These are phyloP conservation scores for Endotricha flammealis DNA, from an alignment of 2,888 invertebrate species.

Conservation along the genomic window DNA sequence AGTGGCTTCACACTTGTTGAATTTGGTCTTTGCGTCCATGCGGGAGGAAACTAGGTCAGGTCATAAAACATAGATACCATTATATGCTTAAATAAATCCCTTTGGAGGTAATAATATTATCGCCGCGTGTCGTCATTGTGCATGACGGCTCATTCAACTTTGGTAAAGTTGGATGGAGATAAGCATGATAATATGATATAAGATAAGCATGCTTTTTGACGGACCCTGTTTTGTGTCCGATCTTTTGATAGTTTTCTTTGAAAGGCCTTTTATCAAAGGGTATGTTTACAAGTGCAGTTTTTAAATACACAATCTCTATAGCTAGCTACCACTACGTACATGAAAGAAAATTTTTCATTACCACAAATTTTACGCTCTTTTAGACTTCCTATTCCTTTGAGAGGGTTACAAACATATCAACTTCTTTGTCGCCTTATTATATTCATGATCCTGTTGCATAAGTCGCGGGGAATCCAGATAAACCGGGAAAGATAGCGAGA, in stretches of 20 bases:
- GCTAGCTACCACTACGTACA: too few species aligned
- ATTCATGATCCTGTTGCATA: conserved; percentile 12
- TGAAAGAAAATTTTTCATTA: too few species aligned
- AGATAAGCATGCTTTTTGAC: neutral
- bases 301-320: too few species aligned
- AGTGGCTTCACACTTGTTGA: conserved; percentile 30
- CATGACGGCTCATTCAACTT: conserved; percentile 5
- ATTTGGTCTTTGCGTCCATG: conserved; percentile 17
- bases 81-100: conserved; percentile 2
- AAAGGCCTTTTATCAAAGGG: neutral
- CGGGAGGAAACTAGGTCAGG: conserved; percentile 23
- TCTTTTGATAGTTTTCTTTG: neutral
- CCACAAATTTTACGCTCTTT: too few species aligned
- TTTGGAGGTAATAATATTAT: conserved; percentile 3
- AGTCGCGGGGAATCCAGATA: conserved; percentile 7
- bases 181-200: too few species aligned
- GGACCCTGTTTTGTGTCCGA: neutral
- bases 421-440: conserved; percentile 18
- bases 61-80: conserved; percentile 8
- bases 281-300: neutral
- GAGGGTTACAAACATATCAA: conserved; percentile 12
- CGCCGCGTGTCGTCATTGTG: conserved; percentile 4
- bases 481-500: conserved; percentile 3
- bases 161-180: neutral
- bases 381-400: conserved; percentile 10